phyloP scores from a whole-genome alignment of 2,797 vertebrate genomes.

The Sebastes itinus region DNA sequence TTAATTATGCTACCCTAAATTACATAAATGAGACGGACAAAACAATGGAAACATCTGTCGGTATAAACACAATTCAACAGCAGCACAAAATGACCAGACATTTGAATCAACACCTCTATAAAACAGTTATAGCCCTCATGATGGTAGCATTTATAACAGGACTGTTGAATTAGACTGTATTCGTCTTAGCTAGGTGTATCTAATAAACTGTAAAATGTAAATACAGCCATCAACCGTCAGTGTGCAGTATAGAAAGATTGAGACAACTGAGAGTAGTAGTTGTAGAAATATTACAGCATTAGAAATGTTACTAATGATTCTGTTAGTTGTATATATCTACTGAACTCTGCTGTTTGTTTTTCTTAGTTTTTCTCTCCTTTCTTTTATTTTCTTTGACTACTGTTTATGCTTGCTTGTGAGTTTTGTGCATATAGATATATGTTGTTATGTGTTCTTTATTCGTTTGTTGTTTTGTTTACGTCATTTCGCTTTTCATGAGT shows the following conservation, averaged over 20 bases:
- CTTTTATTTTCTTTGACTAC: too few relatives aligned
- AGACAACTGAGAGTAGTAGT: not conserved
- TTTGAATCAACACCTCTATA: not conserved
- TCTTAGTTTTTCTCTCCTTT: too few relatives aligned
- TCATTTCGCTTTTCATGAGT: too few relatives aligned
- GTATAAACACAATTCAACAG: not conserved
- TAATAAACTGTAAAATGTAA: not conserved
- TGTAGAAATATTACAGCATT: not conserved
- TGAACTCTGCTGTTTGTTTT: too few relatives aligned
- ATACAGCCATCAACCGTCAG: not conserved
- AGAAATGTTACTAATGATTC: not conserved
- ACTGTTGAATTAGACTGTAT: not conserved
- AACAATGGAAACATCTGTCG: not conserved
- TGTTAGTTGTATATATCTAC: too few relatives aligned
- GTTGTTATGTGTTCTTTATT: too few relatives aligned
- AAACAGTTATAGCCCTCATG: not conserved
- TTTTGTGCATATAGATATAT: too few relatives aligned
- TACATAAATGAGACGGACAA: not conserved
- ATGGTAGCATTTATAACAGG: not conserved
- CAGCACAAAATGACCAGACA: not conserved
- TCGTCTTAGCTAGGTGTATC: not conserved
- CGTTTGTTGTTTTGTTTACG: too few relatives aligned
- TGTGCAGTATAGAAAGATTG: not conserved
- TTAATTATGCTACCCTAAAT: not conserved
- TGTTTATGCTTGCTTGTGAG: too few relatives aligned